A percentile compares a stretch with the other conserved stretches of the same genome.
phyloP scores from a whole-genome alignment of 2,797 vertebrate species.

The Acanthiza pusilla region DNA sequence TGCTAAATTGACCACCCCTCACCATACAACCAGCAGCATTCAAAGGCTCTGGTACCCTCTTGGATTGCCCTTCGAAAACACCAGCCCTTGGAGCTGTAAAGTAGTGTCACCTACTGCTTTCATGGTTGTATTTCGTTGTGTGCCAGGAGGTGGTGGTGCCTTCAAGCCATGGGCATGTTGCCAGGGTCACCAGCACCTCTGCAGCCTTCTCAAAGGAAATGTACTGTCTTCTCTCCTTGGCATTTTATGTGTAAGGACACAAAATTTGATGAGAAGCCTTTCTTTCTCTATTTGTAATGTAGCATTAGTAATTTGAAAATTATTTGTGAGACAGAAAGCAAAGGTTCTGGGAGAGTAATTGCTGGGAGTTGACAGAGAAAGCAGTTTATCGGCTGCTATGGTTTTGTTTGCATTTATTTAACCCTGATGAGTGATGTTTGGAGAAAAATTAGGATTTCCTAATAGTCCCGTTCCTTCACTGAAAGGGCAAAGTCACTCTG shows the following conservation, averaged over 20 bases:
- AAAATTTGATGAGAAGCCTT: background rate
- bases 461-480: background rate
- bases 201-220: background rate
- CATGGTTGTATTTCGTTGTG: background rate
- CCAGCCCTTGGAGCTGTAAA: background rate
- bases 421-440: background rate
- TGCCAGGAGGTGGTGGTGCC: background rate
- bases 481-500: background rate
- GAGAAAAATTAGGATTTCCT: background rate
- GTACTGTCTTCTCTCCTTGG: background rate
- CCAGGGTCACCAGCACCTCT: background rate
- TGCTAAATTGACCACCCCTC: background rate
- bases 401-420: background rate
- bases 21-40: background rate
- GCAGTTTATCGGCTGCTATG: background rate
- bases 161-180: rapidly evolving
- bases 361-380: background rate
- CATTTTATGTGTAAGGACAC: background rate
- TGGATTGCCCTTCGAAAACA: background rate
- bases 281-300: background rate
- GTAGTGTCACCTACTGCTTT: background rate
- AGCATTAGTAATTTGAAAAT: background rate
- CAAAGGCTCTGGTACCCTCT: background rate
- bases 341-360: background rate
- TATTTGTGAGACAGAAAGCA: background rate